These are phyloP conservation scores for Pedetes capensis DNA, from an alignment of 2,113 vertebrate species.

Conservation along the genomic window DNA sequence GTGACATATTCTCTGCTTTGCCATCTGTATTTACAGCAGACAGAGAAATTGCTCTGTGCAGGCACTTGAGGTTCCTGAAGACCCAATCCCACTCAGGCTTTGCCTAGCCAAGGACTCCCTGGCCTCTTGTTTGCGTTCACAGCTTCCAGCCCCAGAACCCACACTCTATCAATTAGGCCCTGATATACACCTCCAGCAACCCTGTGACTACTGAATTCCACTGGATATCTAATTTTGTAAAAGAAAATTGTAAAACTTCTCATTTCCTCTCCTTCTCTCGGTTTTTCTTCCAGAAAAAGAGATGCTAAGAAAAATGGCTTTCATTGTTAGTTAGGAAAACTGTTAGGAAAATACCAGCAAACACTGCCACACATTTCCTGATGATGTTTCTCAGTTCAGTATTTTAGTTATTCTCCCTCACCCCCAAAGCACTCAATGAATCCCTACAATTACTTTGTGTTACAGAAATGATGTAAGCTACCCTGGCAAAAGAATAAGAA, in stretches of 20 bases:
- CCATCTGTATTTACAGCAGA: background rate
- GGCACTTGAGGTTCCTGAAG: background rate
- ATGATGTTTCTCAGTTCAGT: background rate
- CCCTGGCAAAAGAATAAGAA: background rate
- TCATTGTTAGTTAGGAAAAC: background rate
- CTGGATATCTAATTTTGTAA: background rate
- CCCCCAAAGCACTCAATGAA: background rate
- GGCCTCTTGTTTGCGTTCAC: background rate
- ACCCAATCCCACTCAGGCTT: rapidly evolving
- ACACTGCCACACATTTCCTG: background rate
- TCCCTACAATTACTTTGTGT: too few relatives aligned
- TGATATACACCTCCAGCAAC: background rate
- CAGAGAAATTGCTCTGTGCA: background rate
- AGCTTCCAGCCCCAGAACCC: background rate
- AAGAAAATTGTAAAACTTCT: background rate
- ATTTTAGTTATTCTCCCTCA: background rate
- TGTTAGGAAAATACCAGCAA: background rate
- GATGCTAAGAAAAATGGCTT: background rate
- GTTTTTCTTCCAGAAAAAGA: background rate
- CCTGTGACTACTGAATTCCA: background rate
- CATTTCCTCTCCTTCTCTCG: background rate
- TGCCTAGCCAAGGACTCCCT: too few relatives aligned
- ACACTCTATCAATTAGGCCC: background rate
- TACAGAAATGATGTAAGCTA: background rate
- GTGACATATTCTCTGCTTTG: background rate